Evolutionary conservation across 2,113 vertebrate genomes (phyloP), one percentile per base, ranked within the genome.

Genomic region (Gymnarchus niloticus): DNA sequence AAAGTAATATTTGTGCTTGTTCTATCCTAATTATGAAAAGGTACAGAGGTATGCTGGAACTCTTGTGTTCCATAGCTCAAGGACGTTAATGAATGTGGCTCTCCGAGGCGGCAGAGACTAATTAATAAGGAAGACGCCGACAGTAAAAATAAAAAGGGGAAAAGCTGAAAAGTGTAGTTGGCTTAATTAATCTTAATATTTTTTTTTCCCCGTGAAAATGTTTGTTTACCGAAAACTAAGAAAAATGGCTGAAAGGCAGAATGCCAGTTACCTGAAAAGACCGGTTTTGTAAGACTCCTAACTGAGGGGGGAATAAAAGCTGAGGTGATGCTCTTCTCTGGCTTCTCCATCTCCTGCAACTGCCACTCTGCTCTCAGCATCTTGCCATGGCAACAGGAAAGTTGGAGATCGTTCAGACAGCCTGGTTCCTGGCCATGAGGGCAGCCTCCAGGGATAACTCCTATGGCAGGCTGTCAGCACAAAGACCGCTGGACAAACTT

Each of bases 371-470:
- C 86, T 65, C 19, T 76, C 25, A 61, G 56, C 57, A 83, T 83
- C 80, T 89, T 83, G 69, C 87, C 90, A 87, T 89, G 88, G 89
- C 88, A 89, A 89, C 89, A 46, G 61, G 85, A 25, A 84, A 82
- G 84, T 83, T 86, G 81, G 28, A 78, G 33, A 48, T 48, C 2
- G 9, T 23, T 83, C 73, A 52, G 81, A 88, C 87, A 59, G 61
- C 85, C 44, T 10, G 44, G 23, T n/a, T 49, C 89, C 86, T 94
- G 49, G 88, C 93, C 93, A 93, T 92, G 92, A 93, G 90, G 93
- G 94, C 93, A 54, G 91, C 86, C 88, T 87, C 88, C 91, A 51
- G 87, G 90, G 92, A 93, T 89, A 90, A 88, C 23, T 28, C 48
- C 56, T 85, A 81, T 87, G 85, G 88, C 89, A 90, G 90, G 89